A percentile compares a stretch with the other conserved stretches of the same genome.
These are phyloP conservation scores for Elysia crispata DNA, from an alignment of 2,888 invertebrate species.

Conservation along the genomic window DNA sequence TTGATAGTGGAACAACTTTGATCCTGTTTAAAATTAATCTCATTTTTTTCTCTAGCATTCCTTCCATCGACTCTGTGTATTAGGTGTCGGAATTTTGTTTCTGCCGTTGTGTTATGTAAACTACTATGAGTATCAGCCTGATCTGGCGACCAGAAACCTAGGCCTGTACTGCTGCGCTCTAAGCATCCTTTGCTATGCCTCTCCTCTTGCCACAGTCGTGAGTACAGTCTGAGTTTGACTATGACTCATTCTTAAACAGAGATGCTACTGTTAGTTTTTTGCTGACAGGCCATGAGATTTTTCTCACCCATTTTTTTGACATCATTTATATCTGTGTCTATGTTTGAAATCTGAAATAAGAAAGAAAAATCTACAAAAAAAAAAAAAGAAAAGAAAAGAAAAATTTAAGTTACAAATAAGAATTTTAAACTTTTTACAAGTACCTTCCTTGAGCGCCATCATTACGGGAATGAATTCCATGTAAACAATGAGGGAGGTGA, in stretches of 20 bases:
- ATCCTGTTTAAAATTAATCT: background rate
- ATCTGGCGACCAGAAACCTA: conserved; percentile 33
- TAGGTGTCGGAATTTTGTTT: conserved; percentile 41
- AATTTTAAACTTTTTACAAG: too few species aligned
- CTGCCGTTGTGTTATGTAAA: conserved; percentile 45
- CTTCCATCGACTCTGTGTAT: conserved; percentile 34
- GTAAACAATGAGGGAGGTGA: too few species aligned
- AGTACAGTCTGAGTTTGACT: background rate
- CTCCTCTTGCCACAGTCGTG: conserved; percentile 51
- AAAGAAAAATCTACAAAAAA: too few species aligned
- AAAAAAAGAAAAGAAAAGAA: too few species aligned
- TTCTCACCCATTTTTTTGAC: background rate
- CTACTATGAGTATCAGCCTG: conserved; percentile 40
- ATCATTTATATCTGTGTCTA: background rate
- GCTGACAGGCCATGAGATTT: background rate
- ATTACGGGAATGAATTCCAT: too few species aligned
- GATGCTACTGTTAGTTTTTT: background rate
- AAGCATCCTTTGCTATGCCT: conserved; percentile 47
- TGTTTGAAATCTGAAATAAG: background rate
- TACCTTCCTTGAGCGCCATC: too few species aligned
- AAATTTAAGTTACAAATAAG: too few species aligned
- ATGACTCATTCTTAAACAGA: too few species aligned
- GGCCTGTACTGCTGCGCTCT: conserved; percentile 48
- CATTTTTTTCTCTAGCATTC: conserved; percentile 33
- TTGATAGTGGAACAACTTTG: too few species aligned